Conservation (phyloP, 2,888 invertebrate genomes). For the Sarcophaga rosellei region DNA sequence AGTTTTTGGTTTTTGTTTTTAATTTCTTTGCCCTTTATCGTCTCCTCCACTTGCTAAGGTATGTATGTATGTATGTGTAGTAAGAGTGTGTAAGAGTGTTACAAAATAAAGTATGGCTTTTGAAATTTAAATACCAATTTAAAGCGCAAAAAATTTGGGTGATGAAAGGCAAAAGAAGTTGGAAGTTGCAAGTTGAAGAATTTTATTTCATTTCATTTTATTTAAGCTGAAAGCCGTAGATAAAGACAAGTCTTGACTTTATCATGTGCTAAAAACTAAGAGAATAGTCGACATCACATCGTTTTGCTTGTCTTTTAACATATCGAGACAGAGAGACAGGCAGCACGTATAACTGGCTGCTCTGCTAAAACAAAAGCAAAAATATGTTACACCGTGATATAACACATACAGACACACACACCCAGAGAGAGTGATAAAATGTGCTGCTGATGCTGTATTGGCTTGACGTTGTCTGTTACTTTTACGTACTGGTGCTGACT, state of each 20-base stretch:
- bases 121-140: constrained; percentile 59
- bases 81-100: constrained; percentile 34
- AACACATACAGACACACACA: too few species aligned
- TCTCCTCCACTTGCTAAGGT: too few species aligned
- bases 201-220: constrained; percentile 58
- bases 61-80: not conserved
- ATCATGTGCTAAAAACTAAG: constrained; percentile 63
- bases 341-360: constrained; percentile 61
- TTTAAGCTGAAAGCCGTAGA: constrained; percentile 62
- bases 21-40: not conserved
- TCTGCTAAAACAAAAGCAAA: constrained; percentile 1
- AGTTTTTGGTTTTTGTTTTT: not conserved
- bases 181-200: not conserved
- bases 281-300: constrained; percentile 32
- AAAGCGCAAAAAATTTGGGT: constrained; percentile 20
- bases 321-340: constrained; percentile 50
- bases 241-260: constrained; percentile 69
- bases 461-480: constrained; percentile 67
- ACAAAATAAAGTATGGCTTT: constrained; percentile 30
- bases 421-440: too few species aligned
- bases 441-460: constrained; percentile 44
- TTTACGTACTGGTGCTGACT: constrained; percentile 57
- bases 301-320: constrained; percentile 43
- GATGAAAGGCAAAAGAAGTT: not conserved
- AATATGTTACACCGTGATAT: not conserved